Evolutionary conservation across 2,797 vertebrate genomes (phyloP), one percentile per base, ranked within the genome.

Genomic region (Spondyliosoma cantharus): DNA sequence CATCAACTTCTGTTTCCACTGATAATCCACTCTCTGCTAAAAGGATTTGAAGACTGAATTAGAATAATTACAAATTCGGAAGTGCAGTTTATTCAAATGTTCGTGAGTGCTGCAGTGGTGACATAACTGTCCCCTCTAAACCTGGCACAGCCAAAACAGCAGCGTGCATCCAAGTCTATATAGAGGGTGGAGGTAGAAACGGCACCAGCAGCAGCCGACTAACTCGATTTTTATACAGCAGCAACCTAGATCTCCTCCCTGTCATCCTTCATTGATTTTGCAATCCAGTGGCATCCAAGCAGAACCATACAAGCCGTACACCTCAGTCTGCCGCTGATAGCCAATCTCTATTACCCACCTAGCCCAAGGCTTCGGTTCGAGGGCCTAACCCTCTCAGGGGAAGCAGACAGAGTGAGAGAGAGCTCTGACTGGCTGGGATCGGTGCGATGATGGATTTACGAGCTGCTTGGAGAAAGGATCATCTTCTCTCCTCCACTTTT

Each of bases 221-320:
- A 85, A 84, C 85, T 89, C 46, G 0, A 73, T 88, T 88, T 85
- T 82, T 81, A 81, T 81, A 84, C 79, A 88, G 88, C 88, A 73
- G 60, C 79, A 67, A 81, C 83, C 87, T 71, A 85, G 86, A 92
- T 91, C 89, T 87, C 88, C 77, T 87, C 80, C 86, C 81, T 87
- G 89, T 92, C 91, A 93, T 93, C 83, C 91, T 90, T 79, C 89
- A 91, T 91, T 90, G 92, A 92, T 91, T 93, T 92, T 90, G 91
- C 90, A 93, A 93, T 94, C 90, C 86, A 76, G 78, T 13, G 5
- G 82, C 87, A 72, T 88, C 89, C 89, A 82, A 82, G 91, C 89
- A 78, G 90, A 94, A 92, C 92, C 86, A 65, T 76, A 89, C 85
- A 88, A 87, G 82, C 87, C 78, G 22, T 83, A 78, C 84, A 85